Percentiles rank a stretch among this genome's conserved stretches.
Evolutionary conservation across 2,797 vertebrate species (phyloP).

Genomic region (Vultur gryphus): DNA sequence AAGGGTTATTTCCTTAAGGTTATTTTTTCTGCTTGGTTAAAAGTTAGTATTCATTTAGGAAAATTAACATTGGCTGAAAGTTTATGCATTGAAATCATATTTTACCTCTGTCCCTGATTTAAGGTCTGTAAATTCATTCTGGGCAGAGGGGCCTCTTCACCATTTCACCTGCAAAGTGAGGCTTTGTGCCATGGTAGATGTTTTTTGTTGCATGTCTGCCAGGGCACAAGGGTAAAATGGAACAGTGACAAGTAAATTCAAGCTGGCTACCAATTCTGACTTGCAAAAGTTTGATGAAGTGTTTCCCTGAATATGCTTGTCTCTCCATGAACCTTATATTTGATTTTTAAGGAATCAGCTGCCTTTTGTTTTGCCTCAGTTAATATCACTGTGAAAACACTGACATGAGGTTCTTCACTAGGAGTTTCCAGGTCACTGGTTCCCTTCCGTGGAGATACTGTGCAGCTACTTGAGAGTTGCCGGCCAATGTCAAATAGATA

Average conservation of each 20-base stretch:
- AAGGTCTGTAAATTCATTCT: neutral
- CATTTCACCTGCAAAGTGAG: neutral
- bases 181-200: neutral
- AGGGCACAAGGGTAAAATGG: neutral
- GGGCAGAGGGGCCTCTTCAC: neutral
- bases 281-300: neutral
- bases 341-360: neutral
- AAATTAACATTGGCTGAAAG: neutral
- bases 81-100: neutral
- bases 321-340: neutral
- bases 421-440: slow-evolving; percentile 20
- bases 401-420: neutral
- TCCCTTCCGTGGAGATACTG: slow-evolving; percentile 3
- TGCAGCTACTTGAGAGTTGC: slow-evolving; percentile 38
- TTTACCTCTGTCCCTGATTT: neutral
- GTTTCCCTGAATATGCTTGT: neutral
- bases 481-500: slow-evolving; percentile 32
- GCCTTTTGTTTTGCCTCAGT: neutral
- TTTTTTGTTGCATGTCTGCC: neutral
- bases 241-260: neutral
- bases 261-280: neutral
- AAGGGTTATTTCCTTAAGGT: neutral
- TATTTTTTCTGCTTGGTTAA: neutral
- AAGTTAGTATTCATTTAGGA: neutral
- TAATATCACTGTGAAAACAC: neutral